phyloP scores from a whole-genome alignment of 2,113 vertebrate genomes.

The Cynocephalus volans region DNA sequence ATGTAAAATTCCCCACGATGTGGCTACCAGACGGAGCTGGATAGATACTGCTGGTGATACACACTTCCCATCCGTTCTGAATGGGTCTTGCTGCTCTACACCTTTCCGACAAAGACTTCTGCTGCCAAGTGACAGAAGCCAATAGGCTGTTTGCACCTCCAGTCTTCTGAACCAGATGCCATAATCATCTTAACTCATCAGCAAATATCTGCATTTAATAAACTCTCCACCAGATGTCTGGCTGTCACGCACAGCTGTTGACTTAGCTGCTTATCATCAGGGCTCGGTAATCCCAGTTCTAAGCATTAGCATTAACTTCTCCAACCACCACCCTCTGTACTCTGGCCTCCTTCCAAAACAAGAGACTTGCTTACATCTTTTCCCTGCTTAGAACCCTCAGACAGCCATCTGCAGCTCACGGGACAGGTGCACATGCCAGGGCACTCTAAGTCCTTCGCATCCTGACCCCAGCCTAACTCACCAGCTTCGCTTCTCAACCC shows the following conservation, averaged over 20 bases:
- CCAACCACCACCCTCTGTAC: conserved; percentile 57
- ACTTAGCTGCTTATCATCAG: conserved; percentile 72
- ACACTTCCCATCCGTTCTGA: background rate
- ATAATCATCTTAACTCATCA: conserved; percentile 82
- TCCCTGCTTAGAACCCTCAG: background rate
- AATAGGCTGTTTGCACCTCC: conserved; percentile 79
- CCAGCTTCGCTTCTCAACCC: background rate
- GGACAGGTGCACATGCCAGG: background rate
- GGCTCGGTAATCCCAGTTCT: conserved; percentile 78
- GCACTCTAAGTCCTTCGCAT: accelerated
- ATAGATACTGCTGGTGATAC: accelerated
- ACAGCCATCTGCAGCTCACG: background rate
- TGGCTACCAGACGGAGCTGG: background rate
- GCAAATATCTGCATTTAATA: conserved; percentile 85
- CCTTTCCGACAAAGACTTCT: background rate
- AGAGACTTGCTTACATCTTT: background rate
- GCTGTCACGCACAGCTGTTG: conserved; percentile 75
- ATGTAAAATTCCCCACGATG: background rate
- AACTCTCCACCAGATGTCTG: conserved; percentile 50
- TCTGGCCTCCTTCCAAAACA: conserved; percentile 27
- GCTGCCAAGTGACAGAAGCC: conserved; percentile 65
- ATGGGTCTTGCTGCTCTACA: background rate
- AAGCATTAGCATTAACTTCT: background rate
- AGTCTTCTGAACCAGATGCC: conserved; percentile 79
- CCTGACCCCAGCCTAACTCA: background rate